Base-by-base conservation (phyloP, 2,888 invertebrate species). In the Drosophila paranaensis region DNA sequence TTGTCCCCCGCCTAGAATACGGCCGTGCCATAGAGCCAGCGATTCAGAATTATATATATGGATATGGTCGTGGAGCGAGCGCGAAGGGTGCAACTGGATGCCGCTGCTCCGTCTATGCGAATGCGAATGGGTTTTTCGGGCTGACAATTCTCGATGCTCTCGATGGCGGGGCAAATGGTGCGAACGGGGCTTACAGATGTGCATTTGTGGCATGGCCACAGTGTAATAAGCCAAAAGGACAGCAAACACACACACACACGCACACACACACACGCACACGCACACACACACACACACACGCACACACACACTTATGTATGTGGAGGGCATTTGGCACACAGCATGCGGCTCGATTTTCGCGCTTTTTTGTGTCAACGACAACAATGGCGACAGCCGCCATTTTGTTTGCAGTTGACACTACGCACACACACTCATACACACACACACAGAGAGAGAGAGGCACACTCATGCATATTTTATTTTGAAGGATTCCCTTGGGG, bases 351-450 rank as follows among this genome's bases (percentile, higher is more conserved):
- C 78, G 50, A 78, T 62, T 77, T 60, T 71, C 79, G 64, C 80
- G 72, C 71, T 50, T 63, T 60, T 81, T 65, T 79, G 81, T 82
- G 86, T 67, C 81, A 73, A 57, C 71, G 62, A 65, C 82, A 80
- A 81, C 73, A 35, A 50, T 50, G 42, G 51, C 68, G 51, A 57
- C 57, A 71, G 53, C 67, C 56, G 78, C 77, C 77, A 83, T 86
- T 86, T 83, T 86, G 84, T 86, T 81, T 86, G 83, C 86, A 83
- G 63, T 81, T 79, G 84, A 74, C 84, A 81, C 81, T 68, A 43
- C 51, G 50, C 60, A 60, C 62, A 54, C 60, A 61, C 55, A 61
- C 37, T 55, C 35, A 51, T 39, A 16, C 40, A 25, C 56, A 10
- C 42, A 53, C 25, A 39, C 53, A 40, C 46, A 20, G 11, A 0